Conservation (phyloP, 2,797 vertebrate species). For the Lophotriccus pileatus region DNA sequence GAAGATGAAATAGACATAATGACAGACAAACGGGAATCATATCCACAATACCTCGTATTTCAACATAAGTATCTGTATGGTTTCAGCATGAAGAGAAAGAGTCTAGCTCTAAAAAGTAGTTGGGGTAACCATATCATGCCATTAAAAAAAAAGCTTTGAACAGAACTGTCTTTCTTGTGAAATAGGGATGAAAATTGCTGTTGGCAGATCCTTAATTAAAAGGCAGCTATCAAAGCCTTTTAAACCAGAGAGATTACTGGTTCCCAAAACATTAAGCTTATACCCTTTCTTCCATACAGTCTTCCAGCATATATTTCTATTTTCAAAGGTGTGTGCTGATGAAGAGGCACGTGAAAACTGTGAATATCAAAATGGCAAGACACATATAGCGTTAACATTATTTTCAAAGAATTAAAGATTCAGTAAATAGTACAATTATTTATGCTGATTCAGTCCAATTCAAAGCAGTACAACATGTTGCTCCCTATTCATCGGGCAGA, state of each 20-base stretch:
- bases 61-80: neutral
- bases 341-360: neutral
- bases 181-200: conserved; percentile 32
- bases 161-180: conserved; percentile 1
- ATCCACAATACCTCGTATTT: neutral
- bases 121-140: neutral
- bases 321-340: neutral
- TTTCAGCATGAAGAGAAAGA: neutral
- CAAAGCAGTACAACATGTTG: fast-evolving
- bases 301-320: neutral
- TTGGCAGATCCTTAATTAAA: conserved; percentile 47
- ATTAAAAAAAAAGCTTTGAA: neutral
- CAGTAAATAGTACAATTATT: neutral
- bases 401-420: neutral
- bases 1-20: neutral
- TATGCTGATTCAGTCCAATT: neutral
- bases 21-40: neutral
- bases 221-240: conserved; percentile 39
- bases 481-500: neutral
- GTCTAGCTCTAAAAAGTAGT: neutral
- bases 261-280: neutral
- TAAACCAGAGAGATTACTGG: neutral
- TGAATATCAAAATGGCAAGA: neutral
- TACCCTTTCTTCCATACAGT: neutral
- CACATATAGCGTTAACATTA: neutral